Conservation (phyloP, 2,113 vertebrate genomes). For the Himantopus leucocephalus region DNA sequence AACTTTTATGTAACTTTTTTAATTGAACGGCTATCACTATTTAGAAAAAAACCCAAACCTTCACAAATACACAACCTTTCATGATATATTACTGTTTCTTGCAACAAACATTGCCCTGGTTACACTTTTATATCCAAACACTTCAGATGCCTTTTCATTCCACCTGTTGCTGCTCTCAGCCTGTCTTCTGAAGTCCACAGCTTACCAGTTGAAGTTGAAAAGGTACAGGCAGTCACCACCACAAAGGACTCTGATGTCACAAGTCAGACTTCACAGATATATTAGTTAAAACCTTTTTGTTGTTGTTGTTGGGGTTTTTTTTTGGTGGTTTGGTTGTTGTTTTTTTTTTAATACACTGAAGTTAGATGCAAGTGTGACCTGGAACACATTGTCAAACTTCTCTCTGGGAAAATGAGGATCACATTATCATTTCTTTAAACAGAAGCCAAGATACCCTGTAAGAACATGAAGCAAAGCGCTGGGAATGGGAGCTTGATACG, state of each 20-base stretch:
- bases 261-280: not conserved
- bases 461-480: not conserved
- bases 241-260: accelerated
- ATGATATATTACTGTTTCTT: not conserved
- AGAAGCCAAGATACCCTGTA: not conserved
- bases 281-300: not conserved
- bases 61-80: not conserved
- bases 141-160: not conserved
- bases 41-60: not conserved
- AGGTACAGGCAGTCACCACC: not conserved
- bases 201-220: not conserved
- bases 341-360: not conserved
- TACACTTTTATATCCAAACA: not conserved
- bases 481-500: too few species aligned
- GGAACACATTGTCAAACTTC: not conserved
- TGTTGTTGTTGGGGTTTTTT: too few species aligned
- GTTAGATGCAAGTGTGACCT: not conserved
- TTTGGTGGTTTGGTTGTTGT: too few species aligned
- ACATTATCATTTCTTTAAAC: not conserved
- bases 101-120: not conserved
- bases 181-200: not conserved
- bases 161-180: not conserved
- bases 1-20: not conserved
- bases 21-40: not conserved
- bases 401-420: not conserved